Evolutionary conservation across 2,113 vertebrate species (phyloP), one percentile per base, ranked within the genome.

Genomic region (Myotis brandtii): DNA sequence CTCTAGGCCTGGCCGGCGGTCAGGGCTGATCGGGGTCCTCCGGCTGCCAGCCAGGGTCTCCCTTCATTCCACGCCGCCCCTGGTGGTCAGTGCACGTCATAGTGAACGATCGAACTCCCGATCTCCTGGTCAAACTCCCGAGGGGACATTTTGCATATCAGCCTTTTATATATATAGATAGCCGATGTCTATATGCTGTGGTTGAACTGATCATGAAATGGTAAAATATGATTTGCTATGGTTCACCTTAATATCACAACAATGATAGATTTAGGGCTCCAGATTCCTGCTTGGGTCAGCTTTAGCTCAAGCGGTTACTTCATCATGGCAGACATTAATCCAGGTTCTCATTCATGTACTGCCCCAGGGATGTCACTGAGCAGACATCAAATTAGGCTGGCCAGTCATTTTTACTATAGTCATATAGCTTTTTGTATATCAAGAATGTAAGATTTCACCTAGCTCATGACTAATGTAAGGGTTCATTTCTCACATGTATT

Each of bases 401-500:
- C 43, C 66, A 54, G 79, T 79, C 34, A 9, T 70, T 92, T 95
- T 73, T 77, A 56, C 76, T 73, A 14, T 13, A 83, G 46, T 92
- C 70, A 66, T 21, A 67, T 13, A 87, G 66, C 37, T 67, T 7
- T 95, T 54, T 93, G 50, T 89, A 54, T 91, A 72, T 94, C 66
- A 92, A 77, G 34, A 89, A 94, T 67, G 32, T 48, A 82, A 69
- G 69, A 81, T 87, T 86, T 96, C 76, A 72, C 95, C 90, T 85
- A 85, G 50, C 34, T 88, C 76, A 81, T 80, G 80, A 88, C 18
- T 67, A 94, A 97, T 93, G 66, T 46, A 95, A 95, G 21, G 48
- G 23, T 91, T 70, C 21, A 80, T 93, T 95, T 97, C 64, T 69
- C 80, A 87, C 62, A 92, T 3, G 21, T 67, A 76, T n/a, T 75